Base-by-base conservation (phyloP, 2,797 vertebrate genomes). In the Craterocephalus amniculus region DNA sequence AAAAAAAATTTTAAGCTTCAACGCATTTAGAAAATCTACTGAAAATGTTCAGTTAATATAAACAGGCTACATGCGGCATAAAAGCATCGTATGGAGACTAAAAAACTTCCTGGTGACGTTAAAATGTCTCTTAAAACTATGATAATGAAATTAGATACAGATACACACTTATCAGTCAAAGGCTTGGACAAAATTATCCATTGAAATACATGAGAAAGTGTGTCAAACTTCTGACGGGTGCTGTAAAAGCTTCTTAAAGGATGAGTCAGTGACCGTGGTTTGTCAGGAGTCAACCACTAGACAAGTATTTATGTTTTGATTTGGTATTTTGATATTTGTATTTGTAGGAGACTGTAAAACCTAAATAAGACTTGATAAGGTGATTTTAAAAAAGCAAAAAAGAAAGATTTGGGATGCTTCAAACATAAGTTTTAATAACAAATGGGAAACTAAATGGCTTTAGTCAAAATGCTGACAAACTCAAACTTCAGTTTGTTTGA, bases 401-500 rank as follows among this genome's bases (percentile, higher is more conserved):
- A 18, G 6, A 0, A 27, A 24, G 24, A 26, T 38, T 6, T 24
- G 27, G 0, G 14, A 52, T 32, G 18, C 7, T 64, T 20, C 35
- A 43, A 49, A 51, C 24, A 0, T 22, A 7, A 36, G 9, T 66
- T 27, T 18, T 34, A 65, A 14, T 26, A 45, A 43, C 54, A 54
- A 20, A 58, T 29, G 22, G 27, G 67, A 48, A 18, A 59, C 14
- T 24, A 27, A 57, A n/a, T 26, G 34, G 1, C 24, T 60, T 31
- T 29, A 54, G 4, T 35, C 0, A 29, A 61, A 76, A 34, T 29
- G 51, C 45, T 26, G 36, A 58, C 36, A 35, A 62, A 58, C 20
- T 60, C 48, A 52, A 58, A 57, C 55, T 52, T 36, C 11, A 72
- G 26, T 60, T 38, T 68, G 2, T 59, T n/a, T 52, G 16, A 51